Evolutionary conservation across 2,888 invertebrate species (phyloP).

Genomic region (Lasiommata megera): DNA sequence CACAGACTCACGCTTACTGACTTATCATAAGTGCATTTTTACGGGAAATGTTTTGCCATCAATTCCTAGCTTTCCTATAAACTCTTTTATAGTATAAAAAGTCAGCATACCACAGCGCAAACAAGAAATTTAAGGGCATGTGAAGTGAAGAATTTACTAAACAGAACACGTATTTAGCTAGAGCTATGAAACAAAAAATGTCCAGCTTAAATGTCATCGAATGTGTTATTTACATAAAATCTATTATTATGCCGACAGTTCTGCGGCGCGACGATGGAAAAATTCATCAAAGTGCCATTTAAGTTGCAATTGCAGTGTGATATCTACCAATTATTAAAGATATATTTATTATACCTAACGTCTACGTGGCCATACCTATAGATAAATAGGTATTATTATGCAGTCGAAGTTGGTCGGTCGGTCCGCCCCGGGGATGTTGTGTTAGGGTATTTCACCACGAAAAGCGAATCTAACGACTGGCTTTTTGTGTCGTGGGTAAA

Average conservation of each 20-base stretch:
- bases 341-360: slow-evolving; percentile 14
- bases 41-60: too few species aligned
- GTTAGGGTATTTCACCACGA: slow-evolving; percentile 39
- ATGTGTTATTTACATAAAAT: neutral
- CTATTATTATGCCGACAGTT: slow-evolving; percentile 10
- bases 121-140: too few species aligned
- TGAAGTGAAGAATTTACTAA: too few species aligned
- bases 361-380: slow-evolving; percentile 33
- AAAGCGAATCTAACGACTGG: slow-evolving; percentile 11
- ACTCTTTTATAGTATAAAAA: too few species aligned
- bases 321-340: slow-evolving; percentile 15
- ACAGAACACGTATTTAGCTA: too few species aligned
- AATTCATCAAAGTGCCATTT: slow-evolving; percentile 16
- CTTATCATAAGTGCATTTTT: too few species aligned
- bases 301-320: slow-evolving; percentile 12
- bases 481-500: too few species aligned
- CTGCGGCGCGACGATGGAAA: neutral
- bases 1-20: too few species aligned
- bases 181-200: neutral
- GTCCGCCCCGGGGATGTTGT: slow-evolving; percentile 45
- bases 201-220: neutral
- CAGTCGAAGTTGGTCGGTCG: slow-evolving; percentile 46
- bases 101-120: too few species aligned
- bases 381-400: slow-evolving; percentile 59
- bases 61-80: too few species aligned